Percentiles rank a stretch among this genome's conserved stretches.
phyloP scores from a whole-genome alignment of 2,113 vertebrate genomes.

The Paradisaea rubra region DNA sequence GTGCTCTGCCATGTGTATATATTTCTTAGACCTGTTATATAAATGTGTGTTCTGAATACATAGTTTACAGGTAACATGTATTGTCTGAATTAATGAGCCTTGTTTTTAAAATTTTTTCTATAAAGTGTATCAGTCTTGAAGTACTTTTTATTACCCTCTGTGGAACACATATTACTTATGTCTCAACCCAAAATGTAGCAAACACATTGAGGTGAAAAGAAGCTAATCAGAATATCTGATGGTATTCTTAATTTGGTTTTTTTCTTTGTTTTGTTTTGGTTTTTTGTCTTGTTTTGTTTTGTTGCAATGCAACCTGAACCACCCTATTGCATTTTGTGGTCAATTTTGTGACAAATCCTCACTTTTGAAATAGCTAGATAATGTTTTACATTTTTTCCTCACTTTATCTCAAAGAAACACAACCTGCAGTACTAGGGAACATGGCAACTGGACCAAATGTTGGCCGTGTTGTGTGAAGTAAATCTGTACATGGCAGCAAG shows the following conservation, averaged over 20 bases:
- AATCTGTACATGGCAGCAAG: not conserved
- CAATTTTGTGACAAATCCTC: not conserved
- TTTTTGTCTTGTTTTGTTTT: not conserved
- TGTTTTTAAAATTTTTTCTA: not conserved
- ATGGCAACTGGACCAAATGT: not conserved
- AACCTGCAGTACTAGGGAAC: not conserved
- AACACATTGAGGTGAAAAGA: not conserved
- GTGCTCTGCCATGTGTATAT: not conserved
- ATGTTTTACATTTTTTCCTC: not conserved
- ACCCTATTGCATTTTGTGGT: not conserved
- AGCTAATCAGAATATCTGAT: not conserved
- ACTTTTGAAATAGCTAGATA: not conserved
- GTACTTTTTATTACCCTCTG: not conserved
- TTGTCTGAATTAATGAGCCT: not conserved
- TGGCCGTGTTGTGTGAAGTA: not conserved
- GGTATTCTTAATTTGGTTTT: not conserved
- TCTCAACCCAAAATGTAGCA: not conserved
- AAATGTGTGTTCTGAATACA: not conserved
- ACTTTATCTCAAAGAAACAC: not conserved
- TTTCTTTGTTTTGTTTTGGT: too few relatives aligned
- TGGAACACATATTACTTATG: not conserved
- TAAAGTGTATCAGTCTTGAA: not conserved
- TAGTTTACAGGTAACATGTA: not conserved
- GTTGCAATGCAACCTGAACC: not conserved
- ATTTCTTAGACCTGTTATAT: not conserved